phyloP scores from a whole-genome alignment of 2,113 vertebrate species.

The Thunnus maccoyii region DNA sequence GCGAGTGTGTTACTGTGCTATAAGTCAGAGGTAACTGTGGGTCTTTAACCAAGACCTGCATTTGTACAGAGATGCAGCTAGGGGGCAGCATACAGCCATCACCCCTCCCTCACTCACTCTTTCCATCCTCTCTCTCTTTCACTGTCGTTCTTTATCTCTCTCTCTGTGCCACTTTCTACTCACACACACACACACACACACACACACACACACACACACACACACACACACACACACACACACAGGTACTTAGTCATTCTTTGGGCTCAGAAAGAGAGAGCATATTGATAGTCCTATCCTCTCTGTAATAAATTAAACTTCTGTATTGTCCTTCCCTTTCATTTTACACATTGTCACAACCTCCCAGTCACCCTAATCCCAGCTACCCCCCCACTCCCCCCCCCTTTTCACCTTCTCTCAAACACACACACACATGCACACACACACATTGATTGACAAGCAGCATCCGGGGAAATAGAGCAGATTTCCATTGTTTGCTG shows the following conservation, averaged over 20 bases:
- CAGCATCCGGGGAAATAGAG: slow-evolving; percentile 84
- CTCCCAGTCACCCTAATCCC: slow-evolving; percentile 83
- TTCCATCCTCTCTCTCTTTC: not conserved
- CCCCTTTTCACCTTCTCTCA: not conserved
- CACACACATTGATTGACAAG: slow-evolving; percentile 87
- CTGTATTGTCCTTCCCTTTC: slow-evolving; percentile 83
- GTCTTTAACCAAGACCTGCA: slow-evolving; percentile 28
- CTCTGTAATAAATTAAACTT: slow-evolving; percentile 88
- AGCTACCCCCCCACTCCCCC: slow-evolving; percentile 17
- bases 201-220: slow-evolving; percentile 37
- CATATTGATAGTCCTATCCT: slow-evolving; percentile 86
- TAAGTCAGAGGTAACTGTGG: slow-evolving; percentile 1
- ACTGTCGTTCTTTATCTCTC: slow-evolving; percentile 6
- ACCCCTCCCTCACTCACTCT: slow-evolving; percentile 38
- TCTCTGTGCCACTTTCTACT: not conserved
- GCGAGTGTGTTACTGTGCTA: not conserved
- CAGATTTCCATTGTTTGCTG: slow-evolving; percentile 89
- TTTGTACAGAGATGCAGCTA: slow-evolving; percentile 60
- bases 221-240: slow-evolving; percentile 45
- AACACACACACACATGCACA: slow-evolving; percentile 20
- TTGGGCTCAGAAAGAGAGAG: slow-evolving; percentile 72
- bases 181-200: slow-evolving; percentile 37
- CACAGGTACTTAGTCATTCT: slow-evolving; percentile 76
- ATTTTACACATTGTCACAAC: slow-evolving; percentile 90
- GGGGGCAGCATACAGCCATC: slow-evolving; percentile 84